These are phyloP conservation scores for Drosophila nannoptera DNA, from an alignment of 1,140 invertebrate species.

Conservation along the genomic window DNA sequence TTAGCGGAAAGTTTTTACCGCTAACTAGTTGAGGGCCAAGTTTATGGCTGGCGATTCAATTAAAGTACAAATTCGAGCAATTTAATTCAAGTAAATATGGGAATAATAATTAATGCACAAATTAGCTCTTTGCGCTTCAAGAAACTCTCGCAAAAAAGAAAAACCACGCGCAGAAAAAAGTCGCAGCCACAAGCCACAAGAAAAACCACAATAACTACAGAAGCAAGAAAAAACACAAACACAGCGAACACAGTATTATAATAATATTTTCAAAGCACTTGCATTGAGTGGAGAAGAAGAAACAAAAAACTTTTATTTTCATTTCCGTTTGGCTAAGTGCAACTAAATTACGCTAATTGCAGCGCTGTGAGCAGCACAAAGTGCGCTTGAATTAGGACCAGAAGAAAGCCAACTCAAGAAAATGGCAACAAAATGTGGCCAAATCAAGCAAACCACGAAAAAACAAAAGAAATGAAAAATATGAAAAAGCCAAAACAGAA, in stretches of 20 bases:
- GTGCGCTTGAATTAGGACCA: constrained; percentile 41
- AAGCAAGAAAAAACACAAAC: constrained; percentile 4
- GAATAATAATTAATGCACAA: constrained; percentile 9
- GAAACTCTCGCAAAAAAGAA: not conserved
- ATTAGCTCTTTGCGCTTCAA: not conserved
- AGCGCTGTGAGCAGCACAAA: constrained; percentile 37
- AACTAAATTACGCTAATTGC: constrained; percentile 76
- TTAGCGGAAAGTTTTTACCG: not conserved
- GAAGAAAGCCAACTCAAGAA: constrained; percentile 44
- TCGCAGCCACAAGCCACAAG: constrained; percentile 6
- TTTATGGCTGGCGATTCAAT: constrained; percentile 59
- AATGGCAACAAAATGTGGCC: constrained; percentile 14
- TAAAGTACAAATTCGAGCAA: constrained; percentile 50
- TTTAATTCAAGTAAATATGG: constrained; percentile 13
- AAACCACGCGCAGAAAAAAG: not conserved
- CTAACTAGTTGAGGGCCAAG: constrained; percentile 23
- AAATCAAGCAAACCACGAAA: constrained; percentile 28
- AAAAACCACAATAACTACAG: constrained; percentile 15
- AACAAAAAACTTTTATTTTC: constrained; percentile 55
- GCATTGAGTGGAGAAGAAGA: constrained; percentile 1
- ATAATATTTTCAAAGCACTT: constrained; percentile 24
- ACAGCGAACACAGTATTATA: constrained; percentile 20
- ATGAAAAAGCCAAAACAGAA: constrained; percentile 11
- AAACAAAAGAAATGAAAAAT: too few relatives aligned
- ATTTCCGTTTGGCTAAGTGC: constrained; percentile 71